These are phyloP conservation scores for Turritopsis rubra DNA, from an alignment of 30 jellyfish, hydroid and myxozoan species.

Conservation along the genomic window DNA sequence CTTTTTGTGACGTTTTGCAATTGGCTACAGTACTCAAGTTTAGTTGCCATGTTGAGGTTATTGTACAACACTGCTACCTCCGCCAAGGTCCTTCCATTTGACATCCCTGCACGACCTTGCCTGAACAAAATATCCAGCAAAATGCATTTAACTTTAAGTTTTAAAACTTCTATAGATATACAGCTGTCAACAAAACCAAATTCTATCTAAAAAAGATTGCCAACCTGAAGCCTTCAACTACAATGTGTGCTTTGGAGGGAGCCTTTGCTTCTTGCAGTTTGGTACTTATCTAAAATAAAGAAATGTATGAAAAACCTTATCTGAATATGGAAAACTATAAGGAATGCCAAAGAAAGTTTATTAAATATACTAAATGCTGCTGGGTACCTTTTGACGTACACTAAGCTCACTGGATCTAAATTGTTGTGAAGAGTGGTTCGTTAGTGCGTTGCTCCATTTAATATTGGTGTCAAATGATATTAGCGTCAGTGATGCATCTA, in stretches of 20 bases:
- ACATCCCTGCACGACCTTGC: neutral
- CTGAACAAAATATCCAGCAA: neutral
- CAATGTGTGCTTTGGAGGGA: neutral
- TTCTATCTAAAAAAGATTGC: neutral
- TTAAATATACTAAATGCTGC: neutral
- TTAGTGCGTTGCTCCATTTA: neutral
- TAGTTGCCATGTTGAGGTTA: neutral
- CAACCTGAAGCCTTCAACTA: neutral
- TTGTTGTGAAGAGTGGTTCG: neutral
- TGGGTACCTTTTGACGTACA: neutral
- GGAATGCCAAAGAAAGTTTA: neutral
- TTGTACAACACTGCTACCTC: neutral
- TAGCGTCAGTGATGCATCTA: neutral
- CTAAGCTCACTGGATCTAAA: neutral
- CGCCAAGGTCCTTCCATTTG: neutral
- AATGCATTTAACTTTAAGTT: neutral
- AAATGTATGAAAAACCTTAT: neutral
- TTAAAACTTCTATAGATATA: neutral
- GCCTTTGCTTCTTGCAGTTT: neutral
- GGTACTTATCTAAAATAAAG: neutral
- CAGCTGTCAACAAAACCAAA: neutral
- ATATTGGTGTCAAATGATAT: neutral
- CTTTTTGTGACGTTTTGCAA: neutral
- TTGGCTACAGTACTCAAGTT: neutral
- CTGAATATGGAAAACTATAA: neutral